Percentiles rank a stretch among this genome's conserved stretches.
Conservation (phyloP, 2,797 vertebrate genomes). For the Ispidina picta region DNA sequence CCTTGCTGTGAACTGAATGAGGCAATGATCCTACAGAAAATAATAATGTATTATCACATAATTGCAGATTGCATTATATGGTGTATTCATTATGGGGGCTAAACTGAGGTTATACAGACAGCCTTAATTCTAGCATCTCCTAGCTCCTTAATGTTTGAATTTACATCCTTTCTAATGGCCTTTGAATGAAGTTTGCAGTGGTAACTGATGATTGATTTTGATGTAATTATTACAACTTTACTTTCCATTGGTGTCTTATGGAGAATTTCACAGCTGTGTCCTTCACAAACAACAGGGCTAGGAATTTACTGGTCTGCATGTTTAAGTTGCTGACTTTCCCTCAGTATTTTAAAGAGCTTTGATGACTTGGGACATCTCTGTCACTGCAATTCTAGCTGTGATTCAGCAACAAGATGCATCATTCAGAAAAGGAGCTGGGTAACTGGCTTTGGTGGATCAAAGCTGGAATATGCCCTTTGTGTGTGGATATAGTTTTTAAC, state of each 20-base stretch:
- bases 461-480: neutral
- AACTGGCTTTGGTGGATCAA: neutral
- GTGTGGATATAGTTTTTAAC: neutral
- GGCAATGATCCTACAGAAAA: conserved; percentile 26
- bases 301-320: neutral
- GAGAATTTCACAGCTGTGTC: neutral
- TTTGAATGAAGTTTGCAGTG: neutral
- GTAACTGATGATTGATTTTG: neutral
- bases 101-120: neutral
- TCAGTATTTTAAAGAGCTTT: neutral
- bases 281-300: neutral
- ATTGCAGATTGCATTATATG: neutral
- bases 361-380: neutral
- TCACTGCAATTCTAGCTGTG: neutral
- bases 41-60: neutral
- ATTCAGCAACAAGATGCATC: neutral
- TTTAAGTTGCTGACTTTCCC: neutral
- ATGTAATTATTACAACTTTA: neutral
- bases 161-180: neutral
- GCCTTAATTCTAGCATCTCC: neutral
- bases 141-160: neutral
- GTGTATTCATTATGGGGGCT: neutral
- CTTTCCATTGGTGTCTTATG: neutral
- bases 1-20: neutral
- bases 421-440: neutral